Conservation (phyloP, 1,140 invertebrate species). For the Dinothrombium tinctorium region DNA sequence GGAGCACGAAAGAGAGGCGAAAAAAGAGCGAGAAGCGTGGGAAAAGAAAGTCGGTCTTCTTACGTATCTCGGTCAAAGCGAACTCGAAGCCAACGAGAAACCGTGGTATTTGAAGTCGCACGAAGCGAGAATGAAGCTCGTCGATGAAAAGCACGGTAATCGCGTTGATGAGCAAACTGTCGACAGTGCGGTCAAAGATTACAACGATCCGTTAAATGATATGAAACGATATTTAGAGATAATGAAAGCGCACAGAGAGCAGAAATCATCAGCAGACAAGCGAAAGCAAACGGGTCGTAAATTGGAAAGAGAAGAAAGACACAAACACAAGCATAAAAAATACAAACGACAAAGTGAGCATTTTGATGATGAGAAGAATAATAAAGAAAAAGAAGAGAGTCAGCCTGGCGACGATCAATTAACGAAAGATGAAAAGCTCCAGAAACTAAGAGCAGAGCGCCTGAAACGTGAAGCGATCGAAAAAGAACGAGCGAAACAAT, state of each 20-base stretch:
- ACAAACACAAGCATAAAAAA: constrained; percentile 17
- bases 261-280: constrained; percentile 15
- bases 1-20: constrained; percentile 72
- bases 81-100: constrained; percentile 38
- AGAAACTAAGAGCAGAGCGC: constrained; percentile 48
- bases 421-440: constrained; percentile 23
- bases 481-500: constrained; percentile 35
- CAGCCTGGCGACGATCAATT: neutral
- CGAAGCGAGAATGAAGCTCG: constrained; percentile 4
- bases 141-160: neutral
- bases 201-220: constrained; percentile 42
- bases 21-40: constrained; percentile 80
- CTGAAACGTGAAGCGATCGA: constrained; percentile 52
- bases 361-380: constrained; percentile 8
- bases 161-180: neutral
- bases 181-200: neutral
- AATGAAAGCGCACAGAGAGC: constrained; percentile 16
- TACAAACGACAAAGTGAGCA: constrained; percentile 14
- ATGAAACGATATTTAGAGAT: constrained; percentile 33
- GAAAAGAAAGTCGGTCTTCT: constrained; percentile 91
- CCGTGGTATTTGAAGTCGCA: constrained; percentile 15
- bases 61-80: constrained; percentile 83
- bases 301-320: constrained; percentile 21
- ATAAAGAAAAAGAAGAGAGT: constrained; percentile 3
- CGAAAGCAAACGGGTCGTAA: constrained; percentile 19